Conservation (phyloP, 2,888 invertebrate species). For the Drosophila diplacantha region DNA sequence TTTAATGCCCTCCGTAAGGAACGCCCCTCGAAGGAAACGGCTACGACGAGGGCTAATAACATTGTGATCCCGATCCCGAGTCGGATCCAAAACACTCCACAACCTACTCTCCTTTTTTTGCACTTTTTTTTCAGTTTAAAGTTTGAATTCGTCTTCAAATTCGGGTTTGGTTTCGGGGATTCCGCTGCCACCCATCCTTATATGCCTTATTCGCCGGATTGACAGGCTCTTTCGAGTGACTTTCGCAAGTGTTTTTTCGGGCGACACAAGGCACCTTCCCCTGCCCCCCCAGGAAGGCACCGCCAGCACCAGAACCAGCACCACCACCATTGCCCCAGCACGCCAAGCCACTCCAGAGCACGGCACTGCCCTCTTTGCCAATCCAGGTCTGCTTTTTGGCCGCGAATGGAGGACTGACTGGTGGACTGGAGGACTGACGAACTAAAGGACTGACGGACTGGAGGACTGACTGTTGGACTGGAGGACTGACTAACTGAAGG, state of each 20-base stretch:
- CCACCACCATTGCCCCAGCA: background rate
- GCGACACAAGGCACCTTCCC: conserved; percentile 58
- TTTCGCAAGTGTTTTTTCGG: conserved; percentile 59
- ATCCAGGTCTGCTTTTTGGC: conserved; percentile 11
- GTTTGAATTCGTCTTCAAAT: conserved; percentile 1
- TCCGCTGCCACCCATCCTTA: conserved; percentile 34
- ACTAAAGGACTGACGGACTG: background rate
- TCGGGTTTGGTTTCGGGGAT: background rate
- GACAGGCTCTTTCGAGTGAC: conserved; percentile 58
- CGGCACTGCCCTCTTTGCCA: conserved; percentile 1
- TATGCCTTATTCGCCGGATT: conserved; percentile 55
- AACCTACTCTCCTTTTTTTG: background rate
- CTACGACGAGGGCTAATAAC: conserved; percentile 44
- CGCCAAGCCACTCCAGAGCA: conserved; percentile 7
- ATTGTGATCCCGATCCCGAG: conserved; percentile 19
- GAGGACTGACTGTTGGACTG: background rate
- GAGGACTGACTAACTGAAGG: background rate
- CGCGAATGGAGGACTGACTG: conserved; percentile 2
- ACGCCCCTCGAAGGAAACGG: conserved; percentile 40
- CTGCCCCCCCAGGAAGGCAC: conserved; percentile 17
- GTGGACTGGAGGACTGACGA: background rate
- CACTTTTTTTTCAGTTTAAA: background rate
- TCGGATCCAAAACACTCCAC: background rate
- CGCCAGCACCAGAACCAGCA: no score
- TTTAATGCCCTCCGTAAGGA: conserved; percentile 45